These are phyloP conservation scores for Philereme vetulata DNA, from an alignment of 2,888 invertebrate species.

Conservation along the genomic window DNA sequence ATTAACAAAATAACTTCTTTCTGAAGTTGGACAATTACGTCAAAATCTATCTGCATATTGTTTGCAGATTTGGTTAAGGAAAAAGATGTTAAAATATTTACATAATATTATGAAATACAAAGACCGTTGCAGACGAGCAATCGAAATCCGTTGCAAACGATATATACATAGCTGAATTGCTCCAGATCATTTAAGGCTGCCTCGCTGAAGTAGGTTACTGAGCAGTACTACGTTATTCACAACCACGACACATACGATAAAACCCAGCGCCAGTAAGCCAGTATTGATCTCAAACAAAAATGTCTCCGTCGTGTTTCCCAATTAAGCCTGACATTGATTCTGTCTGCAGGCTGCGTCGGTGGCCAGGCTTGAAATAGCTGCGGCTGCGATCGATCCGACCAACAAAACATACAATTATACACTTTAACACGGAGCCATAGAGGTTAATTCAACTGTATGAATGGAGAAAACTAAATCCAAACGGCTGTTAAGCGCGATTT, in stretches of 20 bases:
- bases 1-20: no score
- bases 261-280: constrained; percentile 30
- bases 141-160: no score
- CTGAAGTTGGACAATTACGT: no score
- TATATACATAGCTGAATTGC: no score
- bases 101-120: no score
- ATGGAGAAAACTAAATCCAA: neutral
- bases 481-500: constrained; percentile 6
- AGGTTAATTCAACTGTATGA: constrained; percentile 12
- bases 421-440: constrained; percentile 24
- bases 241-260: neutral
- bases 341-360: constrained; percentile 59
- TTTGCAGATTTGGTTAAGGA: no score
- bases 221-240: no score
- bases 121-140: no score
- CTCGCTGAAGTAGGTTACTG: no score
- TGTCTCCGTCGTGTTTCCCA: constrained; percentile 62
- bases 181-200: no score
- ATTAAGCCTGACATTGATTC: constrained; percentile 75
- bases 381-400: constrained; percentile 51
- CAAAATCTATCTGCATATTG: no score
- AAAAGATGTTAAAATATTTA: no score
- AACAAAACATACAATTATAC: constrained; percentile 20
- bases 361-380: constrained; percentile 62
- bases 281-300: constrained; percentile 64